These are phyloP conservation scores for Lacanobia wlatinum DNA, from an alignment of 2,888 invertebrate genomes.

Conservation along the genomic window DNA sequence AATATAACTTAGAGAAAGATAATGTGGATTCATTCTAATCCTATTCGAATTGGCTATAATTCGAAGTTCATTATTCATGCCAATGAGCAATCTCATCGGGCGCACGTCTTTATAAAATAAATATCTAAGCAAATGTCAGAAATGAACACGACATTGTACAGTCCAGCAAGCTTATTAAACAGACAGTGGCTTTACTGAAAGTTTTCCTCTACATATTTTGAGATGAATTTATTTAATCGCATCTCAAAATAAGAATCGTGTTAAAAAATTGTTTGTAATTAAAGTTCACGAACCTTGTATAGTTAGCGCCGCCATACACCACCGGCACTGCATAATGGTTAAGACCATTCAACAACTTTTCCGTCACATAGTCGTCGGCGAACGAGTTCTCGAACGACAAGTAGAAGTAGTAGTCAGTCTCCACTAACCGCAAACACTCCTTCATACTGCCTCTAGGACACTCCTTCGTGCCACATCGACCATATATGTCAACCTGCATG, in stretches of 20 bases:
- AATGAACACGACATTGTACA: too few species aligned
- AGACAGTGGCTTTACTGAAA: not conserved
- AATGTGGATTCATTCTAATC: not conserved
- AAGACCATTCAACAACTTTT: conserved; percentile 78
- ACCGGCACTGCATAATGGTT: conserved; percentile 78
- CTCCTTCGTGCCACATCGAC: conserved; percentile 71
- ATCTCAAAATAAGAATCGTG: not conserved
- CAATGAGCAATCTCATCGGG: not conserved
- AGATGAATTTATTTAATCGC: not conserved
- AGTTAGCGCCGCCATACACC: conserved; percentile 83
- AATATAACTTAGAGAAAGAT: not conserved
- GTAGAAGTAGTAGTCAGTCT: conserved; percentile 80
- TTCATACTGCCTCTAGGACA: conserved; percentile 61
- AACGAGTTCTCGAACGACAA: conserved; percentile 82
- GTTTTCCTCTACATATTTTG: not conserved
- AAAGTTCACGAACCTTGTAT: conserved; percentile 74
- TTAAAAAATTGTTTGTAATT: not conserved
- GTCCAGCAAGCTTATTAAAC: not conserved
- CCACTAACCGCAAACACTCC: conserved; percentile 69
- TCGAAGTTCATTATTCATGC: not conserved
- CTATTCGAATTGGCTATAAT: too few species aligned
- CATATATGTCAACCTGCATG: conserved; percentile 76
- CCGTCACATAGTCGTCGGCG: conserved; percentile 82
- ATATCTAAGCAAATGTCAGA: not conserved
- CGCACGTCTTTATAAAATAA: not conserved